These are phyloP conservation scores for Archaeoteleia sp. DNA, from an alignment of 2,888 invertebrate species.

Conservation along the genomic window DNA sequence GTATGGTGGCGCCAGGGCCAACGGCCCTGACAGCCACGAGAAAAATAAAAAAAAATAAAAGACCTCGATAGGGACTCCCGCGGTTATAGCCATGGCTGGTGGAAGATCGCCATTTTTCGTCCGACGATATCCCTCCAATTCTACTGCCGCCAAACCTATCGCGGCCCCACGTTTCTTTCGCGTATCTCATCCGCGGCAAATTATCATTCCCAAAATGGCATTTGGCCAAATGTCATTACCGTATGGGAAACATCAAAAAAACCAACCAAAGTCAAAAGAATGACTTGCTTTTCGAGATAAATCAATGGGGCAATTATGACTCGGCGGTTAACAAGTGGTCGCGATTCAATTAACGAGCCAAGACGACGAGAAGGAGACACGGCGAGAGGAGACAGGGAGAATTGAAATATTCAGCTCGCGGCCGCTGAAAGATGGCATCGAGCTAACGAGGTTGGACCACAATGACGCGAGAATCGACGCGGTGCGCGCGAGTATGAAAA, in stretches of 20 bases:
- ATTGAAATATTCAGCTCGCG: slow-evolving; percentile 12
- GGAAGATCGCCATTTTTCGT: slow-evolving; percentile 34
- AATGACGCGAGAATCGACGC: neutral
- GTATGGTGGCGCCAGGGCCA: slow-evolving; percentile 69
- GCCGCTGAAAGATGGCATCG: slow-evolving; percentile 1
- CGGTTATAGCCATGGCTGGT: slow-evolving; percentile 29
- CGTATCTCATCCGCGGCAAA: neutral
- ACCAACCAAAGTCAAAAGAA: too few species aligned
- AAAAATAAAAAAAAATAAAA: slow-evolving; percentile 56
- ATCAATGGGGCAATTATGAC: too few species aligned
- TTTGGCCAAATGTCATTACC: too few species aligned
- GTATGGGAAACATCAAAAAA: too few species aligned
- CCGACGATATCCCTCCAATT: too few species aligned
- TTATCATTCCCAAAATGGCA: too few species aligned
- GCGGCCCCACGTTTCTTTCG: slow-evolving; percentile 28
- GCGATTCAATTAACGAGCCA: too few species aligned
- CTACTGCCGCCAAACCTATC: slow-evolving; percentile 5
- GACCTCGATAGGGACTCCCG: slow-evolving; percentile 53
- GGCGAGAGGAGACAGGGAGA: neutral
- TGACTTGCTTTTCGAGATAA: too few species aligned
- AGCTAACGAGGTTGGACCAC: neutral
- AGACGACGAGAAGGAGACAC: too few species aligned
- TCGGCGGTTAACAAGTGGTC: too few species aligned
- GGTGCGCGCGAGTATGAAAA: neutral
- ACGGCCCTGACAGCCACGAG: slow-evolving; percentile 64